Base-by-base conservation (phyloP, 1,140 invertebrate species). In the Nasonia longicornis region DNA sequence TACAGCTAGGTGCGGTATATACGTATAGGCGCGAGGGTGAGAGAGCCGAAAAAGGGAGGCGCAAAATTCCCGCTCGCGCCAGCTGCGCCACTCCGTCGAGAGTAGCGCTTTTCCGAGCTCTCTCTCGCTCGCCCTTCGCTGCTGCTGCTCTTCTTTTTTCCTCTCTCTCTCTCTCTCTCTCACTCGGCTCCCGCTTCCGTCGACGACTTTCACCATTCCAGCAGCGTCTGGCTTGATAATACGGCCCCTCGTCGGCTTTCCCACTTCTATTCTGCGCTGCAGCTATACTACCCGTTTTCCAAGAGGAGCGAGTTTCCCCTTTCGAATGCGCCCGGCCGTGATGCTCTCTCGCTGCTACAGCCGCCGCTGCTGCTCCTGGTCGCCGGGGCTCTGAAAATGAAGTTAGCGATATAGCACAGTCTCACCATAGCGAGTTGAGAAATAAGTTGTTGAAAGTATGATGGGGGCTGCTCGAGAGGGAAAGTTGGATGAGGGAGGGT, bases 221-320 rank as follows among this genome's bases (percentile, higher is more conserved):
- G 79, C 70, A 42, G 35, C 85, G 87, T 88, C 87, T 88, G 85
- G 83, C 67, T 72, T 83, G 85, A 88, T 88, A 88, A 88, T 88
- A 84, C 83, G 82, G 72, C 75, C 83, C 82, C 64, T 83, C 84
- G 69, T 77, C 67, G 22, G 38, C 45, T 79, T 73, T 64, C 77
- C 78, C 26, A 20, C 63, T 38, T 52, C n/a, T 16, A 42, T 48
- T 73, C 80, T 63, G 66, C 80, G 58, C 42, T 20, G 6, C 31
- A 35, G 3, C 26, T 35, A 38, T 11, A 11, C 63, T 3, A 16
- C 75, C 16, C 48, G n/a, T 67, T 77, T 48, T 77, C 75, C 79
- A 31, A 66, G 20, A 58, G 63, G 10, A 67, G 64, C 64, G 26
- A 80, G 48, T 80, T 58, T 58, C 71, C 71, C 58, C 22, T 26